Conservation (phyloP, 2,113 vertebrate genomes). For the Acrocephalus kingi region DNA sequence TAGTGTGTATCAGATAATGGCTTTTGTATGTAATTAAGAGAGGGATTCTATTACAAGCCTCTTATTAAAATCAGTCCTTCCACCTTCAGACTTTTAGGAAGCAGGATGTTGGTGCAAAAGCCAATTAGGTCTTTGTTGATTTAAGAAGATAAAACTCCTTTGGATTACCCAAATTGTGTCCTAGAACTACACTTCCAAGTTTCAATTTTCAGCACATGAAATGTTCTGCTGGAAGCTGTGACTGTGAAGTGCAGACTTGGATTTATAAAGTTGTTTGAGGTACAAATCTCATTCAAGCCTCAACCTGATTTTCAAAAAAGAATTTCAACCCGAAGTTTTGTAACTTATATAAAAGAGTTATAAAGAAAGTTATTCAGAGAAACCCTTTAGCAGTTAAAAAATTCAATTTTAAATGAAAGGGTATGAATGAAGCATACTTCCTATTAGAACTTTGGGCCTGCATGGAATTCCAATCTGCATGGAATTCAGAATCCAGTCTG, state of each 20-base stretch:
- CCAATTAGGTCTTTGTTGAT: background rate
- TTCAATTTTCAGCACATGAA: background rate
- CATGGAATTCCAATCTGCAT: background rate
- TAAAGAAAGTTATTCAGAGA: background rate
- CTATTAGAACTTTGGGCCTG: background rate
- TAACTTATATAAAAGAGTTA: background rate
- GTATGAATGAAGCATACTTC: background rate
- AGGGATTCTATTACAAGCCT: background rate
- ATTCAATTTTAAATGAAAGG: slow-evolving; percentile 39
- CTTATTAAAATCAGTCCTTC: slow-evolving; percentile 9
- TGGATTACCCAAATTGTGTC: background rate
- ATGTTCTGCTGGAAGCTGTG: background rate
- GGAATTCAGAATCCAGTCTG: background rate
- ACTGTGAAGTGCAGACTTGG: background rate
- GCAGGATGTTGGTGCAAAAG: background rate
- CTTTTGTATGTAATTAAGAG: background rate
- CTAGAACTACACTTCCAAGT: background rate
- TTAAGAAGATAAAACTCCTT: background rate
- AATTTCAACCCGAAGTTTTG: background rate
- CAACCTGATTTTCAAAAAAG: background rate
- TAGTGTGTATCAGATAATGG: background rate
- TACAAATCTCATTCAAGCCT: background rate
- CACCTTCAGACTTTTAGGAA: background rate
- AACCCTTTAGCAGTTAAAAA: background rate
- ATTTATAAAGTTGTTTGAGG: background rate